These are phyloP conservation scores for Cremastinae sp. DNA, from an alignment of 2,888 invertebrate species.

Conservation along the genomic window DNA sequence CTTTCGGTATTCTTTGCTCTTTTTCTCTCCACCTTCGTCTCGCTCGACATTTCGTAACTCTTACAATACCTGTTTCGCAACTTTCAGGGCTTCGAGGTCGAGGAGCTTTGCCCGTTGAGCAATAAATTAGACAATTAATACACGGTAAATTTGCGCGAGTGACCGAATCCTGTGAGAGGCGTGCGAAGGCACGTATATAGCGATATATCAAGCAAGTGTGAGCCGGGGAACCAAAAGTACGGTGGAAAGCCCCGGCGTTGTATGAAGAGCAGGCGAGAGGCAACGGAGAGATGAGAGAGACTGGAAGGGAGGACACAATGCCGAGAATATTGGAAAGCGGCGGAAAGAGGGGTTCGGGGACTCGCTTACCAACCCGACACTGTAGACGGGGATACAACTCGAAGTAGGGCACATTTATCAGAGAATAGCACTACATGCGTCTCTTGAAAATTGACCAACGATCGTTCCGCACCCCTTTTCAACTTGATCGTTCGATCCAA, in stretches of 20 bases:
- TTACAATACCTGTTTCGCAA: conserved; percentile 48
- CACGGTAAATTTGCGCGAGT: conserved; percentile 63
- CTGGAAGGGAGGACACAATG: conserved; percentile 9
- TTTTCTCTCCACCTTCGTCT: conserved; percentile 1
- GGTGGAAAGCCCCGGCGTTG: conserved; percentile 20
- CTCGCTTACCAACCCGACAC: conserved; percentile 20
- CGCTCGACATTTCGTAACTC: conserved; percentile 25
- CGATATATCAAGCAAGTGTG: conserved; percentile 6
- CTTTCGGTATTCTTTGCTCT: conserved; percentile 12
- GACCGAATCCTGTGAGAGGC: conserved; percentile 57
- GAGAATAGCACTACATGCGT: conserved; percentile 45
- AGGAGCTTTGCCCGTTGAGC: conserved; percentile 58
- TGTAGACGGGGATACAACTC: conserved; percentile 52
- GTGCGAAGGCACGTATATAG: conserved; percentile 32
- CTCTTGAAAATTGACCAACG: conserved; percentile 56
- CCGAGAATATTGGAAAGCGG: conserved; percentile 50
- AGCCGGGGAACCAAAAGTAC: conserved; percentile 28
- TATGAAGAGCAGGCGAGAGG: conserved; percentile 21
- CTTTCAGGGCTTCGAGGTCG: conserved; percentile 54
- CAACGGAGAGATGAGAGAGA: conserved; percentile 4
- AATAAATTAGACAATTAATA: conserved; percentile 64
- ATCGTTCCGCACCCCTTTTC: conserved; percentile 18
- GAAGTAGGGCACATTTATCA: conserved; percentile 58
- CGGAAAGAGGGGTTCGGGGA: background rate
- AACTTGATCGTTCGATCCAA: conserved; percentile 39